Evolutionary conservation across 2,113 vertebrate genomes (phyloP).

Genomic region (Hylia prasina): DNA sequence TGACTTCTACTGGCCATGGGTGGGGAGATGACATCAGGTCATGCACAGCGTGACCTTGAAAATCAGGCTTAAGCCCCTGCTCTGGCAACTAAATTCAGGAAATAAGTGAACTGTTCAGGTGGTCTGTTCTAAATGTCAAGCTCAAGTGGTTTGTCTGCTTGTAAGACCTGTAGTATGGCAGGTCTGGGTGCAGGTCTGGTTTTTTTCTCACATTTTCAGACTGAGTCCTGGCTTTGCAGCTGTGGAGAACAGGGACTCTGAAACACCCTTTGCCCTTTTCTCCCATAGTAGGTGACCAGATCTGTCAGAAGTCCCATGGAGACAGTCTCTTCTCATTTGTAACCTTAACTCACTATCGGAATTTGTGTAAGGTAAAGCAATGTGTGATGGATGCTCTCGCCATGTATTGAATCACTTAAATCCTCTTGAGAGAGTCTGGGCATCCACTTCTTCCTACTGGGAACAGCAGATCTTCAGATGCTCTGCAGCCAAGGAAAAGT

Average conservation of each 20-base stretch:
- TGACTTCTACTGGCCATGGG: background rate
- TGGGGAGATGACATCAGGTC: fast-evolving
- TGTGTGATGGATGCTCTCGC: background rate
- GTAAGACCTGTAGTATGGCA: background rate
- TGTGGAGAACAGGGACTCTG: background rate
- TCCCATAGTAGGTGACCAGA: background rate
- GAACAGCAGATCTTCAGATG: background rate
- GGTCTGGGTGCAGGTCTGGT: background rate
- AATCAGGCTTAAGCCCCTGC: background rate
- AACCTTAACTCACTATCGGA: background rate
- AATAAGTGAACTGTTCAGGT: background rate
- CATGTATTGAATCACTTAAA: background rate
- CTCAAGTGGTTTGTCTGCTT: background rate
- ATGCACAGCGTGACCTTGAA: background rate
- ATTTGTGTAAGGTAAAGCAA: background rate
- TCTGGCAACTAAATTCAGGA: background rate
- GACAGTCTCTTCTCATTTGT: background rate
- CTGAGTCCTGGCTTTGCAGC: background rate
- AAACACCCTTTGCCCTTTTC: background rate
- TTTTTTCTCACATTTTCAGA: background rate
- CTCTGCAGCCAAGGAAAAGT: background rate
- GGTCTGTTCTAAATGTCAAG: background rate
- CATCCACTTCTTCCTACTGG: background rate
- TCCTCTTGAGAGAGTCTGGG: background rate
- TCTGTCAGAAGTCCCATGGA: background rate